Conservation (phyloP, 2,888 invertebrate species). For the Drosophila atroscutellata region DNA sequence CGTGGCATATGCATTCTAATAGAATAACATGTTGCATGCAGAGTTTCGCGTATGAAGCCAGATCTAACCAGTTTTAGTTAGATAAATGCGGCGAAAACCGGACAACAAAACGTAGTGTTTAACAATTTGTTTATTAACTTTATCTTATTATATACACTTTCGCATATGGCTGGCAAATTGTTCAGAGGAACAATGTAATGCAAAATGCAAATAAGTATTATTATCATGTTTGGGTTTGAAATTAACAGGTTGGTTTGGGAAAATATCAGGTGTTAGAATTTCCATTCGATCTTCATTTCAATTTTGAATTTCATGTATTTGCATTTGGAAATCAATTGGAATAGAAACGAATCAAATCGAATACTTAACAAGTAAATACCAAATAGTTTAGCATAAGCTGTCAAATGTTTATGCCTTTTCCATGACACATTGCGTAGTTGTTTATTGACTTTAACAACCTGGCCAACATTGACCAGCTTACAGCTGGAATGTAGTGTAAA, state of each 20-base stretch:
- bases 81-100: background rate
- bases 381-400: background rate
- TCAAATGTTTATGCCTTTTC: slow-evolving; percentile 16
- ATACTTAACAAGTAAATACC: slow-evolving; percentile 28
- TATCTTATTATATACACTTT: slow-evolving; percentile 7
- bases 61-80: background rate
- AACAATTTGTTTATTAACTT: background rate
- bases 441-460: slow-evolving; percentile 7
- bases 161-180: slow-evolving; percentile 10
- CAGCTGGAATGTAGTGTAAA: background rate
- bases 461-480: background rate
- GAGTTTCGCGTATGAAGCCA: background rate
- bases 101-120: background rate
- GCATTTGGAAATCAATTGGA: slow-evolving; percentile 14
- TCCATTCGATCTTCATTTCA: slow-evolving; percentile 1
- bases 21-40: background rate
- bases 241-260: slow-evolving; percentile 20
- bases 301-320: slow-evolving; percentile 13
- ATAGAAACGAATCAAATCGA: slow-evolving; percentile 16
- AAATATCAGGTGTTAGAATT: slow-evolving; percentile 10
- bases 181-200: slow-evolving; percentile 4
- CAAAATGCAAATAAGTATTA: slow-evolving; percentile 7
- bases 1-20: slow-evolving; percentile 5
- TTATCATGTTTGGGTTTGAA: slow-evolving; percentile 26
- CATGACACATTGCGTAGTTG: slow-evolving; percentile 15